Conservation (phyloP, 2,888 invertebrate genomes). For the Rapana venosa region DNA sequence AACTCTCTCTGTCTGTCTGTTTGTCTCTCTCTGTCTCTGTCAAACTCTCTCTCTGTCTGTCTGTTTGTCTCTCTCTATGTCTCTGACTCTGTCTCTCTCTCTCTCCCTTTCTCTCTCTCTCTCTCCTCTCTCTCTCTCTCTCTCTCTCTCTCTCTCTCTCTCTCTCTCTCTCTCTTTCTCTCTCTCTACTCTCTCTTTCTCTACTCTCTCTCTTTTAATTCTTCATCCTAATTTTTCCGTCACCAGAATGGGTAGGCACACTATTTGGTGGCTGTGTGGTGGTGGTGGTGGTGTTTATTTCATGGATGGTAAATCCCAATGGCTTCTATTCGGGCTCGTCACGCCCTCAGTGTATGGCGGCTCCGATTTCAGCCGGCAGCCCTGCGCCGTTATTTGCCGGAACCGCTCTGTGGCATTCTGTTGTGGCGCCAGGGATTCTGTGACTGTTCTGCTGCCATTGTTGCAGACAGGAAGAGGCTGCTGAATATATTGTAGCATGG, state of each 20-base stretch:
- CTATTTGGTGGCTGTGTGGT: background rate
- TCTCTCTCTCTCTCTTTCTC: background rate
- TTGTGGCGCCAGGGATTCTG: constrained; percentile 28
- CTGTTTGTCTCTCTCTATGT: constrained; percentile 11
- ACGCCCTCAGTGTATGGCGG: constrained; percentile 6
- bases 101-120: background rate
- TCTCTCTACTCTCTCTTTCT: background rate
- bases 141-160: background rate
- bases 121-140: background rate
- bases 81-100: constrained; percentile 11
- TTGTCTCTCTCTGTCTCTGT: background rate
- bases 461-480: constrained; percentile 31
- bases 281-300: constrained; percentile 44
- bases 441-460: background rate
- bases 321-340: constrained; percentile 34
- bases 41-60: background rate
- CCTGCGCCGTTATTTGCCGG: constrained; percentile 34
- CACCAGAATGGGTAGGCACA: constrained; percentile 13
- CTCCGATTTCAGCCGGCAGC: constrained; percentile 24
- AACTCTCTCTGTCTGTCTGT: background rate
- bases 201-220: background rate
- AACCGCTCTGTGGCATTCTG: constrained; percentile 27
- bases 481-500: constrained; percentile 27
- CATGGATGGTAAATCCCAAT: constrained; percentile 43
- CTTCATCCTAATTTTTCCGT: constrained; percentile 11